Conservation (phyloP, 2,113 vertebrate species). For the Odocoileus virginianus region DNA sequence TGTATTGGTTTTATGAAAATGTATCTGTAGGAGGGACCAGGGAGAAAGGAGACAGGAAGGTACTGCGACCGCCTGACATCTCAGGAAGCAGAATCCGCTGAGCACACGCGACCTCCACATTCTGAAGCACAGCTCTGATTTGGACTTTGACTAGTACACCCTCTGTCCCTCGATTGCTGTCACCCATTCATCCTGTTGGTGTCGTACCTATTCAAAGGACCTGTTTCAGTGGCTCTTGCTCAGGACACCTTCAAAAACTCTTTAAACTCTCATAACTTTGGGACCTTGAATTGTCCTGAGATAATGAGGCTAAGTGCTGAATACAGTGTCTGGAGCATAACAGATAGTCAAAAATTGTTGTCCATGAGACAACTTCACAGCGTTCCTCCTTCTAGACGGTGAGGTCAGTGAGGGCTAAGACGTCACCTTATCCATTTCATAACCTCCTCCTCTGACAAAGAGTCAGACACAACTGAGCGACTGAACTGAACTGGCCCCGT, state of each 20-base stretch:
- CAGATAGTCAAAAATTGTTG: neutral
- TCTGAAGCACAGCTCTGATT: neutral
- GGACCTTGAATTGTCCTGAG: neutral
- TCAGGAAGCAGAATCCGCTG: neutral
- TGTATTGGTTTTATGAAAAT: neutral
- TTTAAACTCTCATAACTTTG: neutral
- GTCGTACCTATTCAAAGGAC: neutral
- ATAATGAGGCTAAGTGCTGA: neutral
- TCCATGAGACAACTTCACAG: rapidly evolving
- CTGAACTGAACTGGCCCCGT: neutral
- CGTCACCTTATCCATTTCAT: neutral
- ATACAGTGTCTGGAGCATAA: neutral
- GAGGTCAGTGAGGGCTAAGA: neutral
- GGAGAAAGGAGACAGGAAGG: neutral
- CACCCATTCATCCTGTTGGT: neutral
- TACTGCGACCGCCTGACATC: rapidly evolving
- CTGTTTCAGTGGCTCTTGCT: neutral
- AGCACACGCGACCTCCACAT: rapidly evolving
- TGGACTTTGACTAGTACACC: neutral
- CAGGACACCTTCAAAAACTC: neutral
- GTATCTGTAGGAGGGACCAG: neutral
- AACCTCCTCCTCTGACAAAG: neutral
- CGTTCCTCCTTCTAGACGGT: neutral
- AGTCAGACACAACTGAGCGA: neutral
- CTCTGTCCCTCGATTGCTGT: neutral